These are phyloP conservation scores for Atherinosoma microstoma DNA, from an alignment of 2,797 vertebrate species.

Conservation along the genomic window DNA sequence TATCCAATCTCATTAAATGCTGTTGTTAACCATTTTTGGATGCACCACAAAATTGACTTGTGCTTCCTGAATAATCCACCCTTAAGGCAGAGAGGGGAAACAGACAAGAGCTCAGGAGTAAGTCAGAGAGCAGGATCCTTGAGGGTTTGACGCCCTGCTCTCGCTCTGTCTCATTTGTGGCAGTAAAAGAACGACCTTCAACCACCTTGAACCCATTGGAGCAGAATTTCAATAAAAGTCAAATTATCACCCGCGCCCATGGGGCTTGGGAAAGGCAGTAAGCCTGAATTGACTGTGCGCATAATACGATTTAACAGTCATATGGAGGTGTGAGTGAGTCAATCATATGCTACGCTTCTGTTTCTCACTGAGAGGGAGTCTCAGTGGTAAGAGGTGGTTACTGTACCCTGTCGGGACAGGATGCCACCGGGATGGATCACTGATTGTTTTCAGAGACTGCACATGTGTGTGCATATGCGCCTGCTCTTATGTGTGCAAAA, in stretches of 20 bases:
- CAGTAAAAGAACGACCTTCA: conserved; percentile 76
- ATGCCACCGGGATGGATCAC: conserved; percentile 46
- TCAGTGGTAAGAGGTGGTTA: conserved; percentile 37
- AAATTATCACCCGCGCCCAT: conserved; percentile 75
- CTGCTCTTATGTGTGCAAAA: not conserved
- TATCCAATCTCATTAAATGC: conserved; percentile 69
- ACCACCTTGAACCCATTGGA: conserved; percentile 80
- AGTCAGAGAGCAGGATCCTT: conserved; percentile 42
- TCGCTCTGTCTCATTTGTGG: conserved; percentile 48
- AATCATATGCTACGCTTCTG: conserved; percentile 62
- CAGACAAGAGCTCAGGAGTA: conserved; percentile 23
- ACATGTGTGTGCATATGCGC: not conserved
- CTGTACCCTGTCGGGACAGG: conserved; percentile 45
- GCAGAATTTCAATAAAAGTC: conserved; percentile 84
- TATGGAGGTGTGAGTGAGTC: conserved; percentile 78
- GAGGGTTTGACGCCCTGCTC: conserved; percentile 39
- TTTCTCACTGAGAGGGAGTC: conserved; percentile 46
- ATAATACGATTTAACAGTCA: conserved; percentile 76
- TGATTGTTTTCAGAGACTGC: conserved; percentile 54
- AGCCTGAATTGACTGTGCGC: conserved; percentile 68
- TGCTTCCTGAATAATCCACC: conserved; percentile 48
- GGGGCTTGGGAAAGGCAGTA: conserved; percentile 60
- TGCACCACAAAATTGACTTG: conserved; percentile 67
- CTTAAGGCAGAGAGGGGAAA: conserved; percentile 41
- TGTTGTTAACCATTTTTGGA: conserved; percentile 74